Percentiles rank a stretch among this genome's conserved stretches.
These are phyloP conservation scores for Syrmaticus mikado DNA, from an alignment of 2,113 vertebrate species.

Conservation along the genomic window DNA sequence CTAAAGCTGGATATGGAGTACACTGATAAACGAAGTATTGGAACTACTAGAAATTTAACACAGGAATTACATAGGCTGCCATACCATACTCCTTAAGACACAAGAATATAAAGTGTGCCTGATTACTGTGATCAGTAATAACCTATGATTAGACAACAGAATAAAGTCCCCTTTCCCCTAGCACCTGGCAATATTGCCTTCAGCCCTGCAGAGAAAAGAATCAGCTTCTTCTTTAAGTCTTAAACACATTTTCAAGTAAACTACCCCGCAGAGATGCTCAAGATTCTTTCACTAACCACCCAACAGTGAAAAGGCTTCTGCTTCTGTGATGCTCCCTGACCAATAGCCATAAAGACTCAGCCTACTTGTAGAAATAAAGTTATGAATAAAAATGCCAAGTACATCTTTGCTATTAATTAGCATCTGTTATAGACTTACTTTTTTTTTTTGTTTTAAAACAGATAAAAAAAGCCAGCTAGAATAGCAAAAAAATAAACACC, in stretches of 20 bases:
- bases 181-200: not conserved
- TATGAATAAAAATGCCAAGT: not conserved
- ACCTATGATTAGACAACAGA: not conserved
- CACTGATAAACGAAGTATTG: rapidly evolving
- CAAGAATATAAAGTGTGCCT: not conserved
- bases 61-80: not conserved
- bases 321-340: not conserved
- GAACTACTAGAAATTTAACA: not conserved
- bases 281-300: not conserved
- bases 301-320: not conserved
- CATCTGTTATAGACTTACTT: not conserved
- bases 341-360: not conserved
- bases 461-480: not conserved
- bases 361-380: not conserved
- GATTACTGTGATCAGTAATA: not conserved
- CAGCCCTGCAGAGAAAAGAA: not conserved
- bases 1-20: not conserved
- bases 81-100: not conserved
- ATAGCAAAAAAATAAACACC: not conserved
- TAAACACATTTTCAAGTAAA: not conserved
- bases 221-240: not conserved
- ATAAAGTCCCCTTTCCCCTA: not conserved
- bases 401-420: not conserved
- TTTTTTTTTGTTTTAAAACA: not conserved
- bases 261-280: not conserved